Percentiles rank a stretch among this genome's conserved stretches.
Evolutionary conservation across 2,888 invertebrate genomes (phyloP).

Genomic region (Apamea monoglypha): DNA sequence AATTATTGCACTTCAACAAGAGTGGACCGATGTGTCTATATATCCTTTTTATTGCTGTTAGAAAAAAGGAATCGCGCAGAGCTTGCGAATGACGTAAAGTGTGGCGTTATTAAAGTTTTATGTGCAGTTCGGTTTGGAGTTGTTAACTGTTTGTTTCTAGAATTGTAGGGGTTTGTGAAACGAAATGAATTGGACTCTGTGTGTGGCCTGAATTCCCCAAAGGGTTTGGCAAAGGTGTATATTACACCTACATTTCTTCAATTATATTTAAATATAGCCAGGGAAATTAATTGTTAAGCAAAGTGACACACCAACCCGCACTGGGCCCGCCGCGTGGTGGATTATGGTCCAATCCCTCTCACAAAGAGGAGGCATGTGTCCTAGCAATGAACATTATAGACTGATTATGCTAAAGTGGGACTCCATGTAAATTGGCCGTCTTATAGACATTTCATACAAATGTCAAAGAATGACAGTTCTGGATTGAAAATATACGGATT

Average conservation of each 20-base stretch:
- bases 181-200: not conserved
- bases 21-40: constrained; percentile 74
- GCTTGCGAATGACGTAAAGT: constrained; percentile 65
- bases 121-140: constrained; percentile 67
- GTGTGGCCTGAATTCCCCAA: not conserved
- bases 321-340: no score
- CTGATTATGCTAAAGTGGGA: no score
- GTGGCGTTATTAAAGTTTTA: constrained; percentile 79
- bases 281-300: no score
- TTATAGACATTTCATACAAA: no score
- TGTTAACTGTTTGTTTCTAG: constrained; percentile 62
- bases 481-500: not conserved
- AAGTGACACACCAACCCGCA: no score
- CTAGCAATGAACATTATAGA: no score
- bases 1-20: constrained; percentile 83
- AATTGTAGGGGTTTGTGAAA: not conserved
- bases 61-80: constrained; percentile 68
- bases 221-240: not conserved
- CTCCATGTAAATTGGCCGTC: no score
- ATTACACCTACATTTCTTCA: not conserved
- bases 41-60: constrained; percentile 79
- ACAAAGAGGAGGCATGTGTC: no score
- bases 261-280: no score
- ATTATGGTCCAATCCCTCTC: no score
- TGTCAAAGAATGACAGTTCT: no score